Conservation (phyloP, 2,888 invertebrate genomes). For the Drosophila mercatorum region DNA sequence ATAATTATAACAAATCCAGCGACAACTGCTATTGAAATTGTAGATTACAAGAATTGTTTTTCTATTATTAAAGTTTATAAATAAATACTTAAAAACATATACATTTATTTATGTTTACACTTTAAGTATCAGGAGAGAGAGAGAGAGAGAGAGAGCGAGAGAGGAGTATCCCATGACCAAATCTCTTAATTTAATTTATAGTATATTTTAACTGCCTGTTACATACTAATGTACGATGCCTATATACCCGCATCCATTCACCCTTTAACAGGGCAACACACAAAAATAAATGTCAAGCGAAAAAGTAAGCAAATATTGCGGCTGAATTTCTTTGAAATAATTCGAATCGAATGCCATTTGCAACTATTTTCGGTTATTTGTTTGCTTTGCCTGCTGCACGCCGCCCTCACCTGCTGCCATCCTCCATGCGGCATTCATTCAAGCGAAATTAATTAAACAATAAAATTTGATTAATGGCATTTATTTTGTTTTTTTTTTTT, state of each 20-base stretch:
- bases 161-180: no score
- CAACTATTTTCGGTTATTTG: constrained; percentile 69
- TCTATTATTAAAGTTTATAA: not conserved
- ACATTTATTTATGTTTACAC: not conserved
- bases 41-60: not conserved
- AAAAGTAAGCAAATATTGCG: constrained; percentile 58
- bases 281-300: constrained; percentile 50
- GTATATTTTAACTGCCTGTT: not conserved
- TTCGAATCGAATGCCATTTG: constrained; percentile 60
- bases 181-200: not conserved
- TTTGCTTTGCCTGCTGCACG: constrained; percentile 50
- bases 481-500: constrained; percentile 11
- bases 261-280: not conserved
- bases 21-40: not conserved
- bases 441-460: constrained; percentile 79
- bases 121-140: no score
- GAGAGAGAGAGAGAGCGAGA: not conserved
- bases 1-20: not conserved
- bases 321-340: constrained; percentile 64
- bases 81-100: constrained; percentile 1
- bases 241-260: not conserved
- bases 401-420: not conserved
- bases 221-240: not conserved
- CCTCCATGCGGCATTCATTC: constrained; percentile 55
- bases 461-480: constrained; percentile 78